phyloP scores from a whole-genome alignment of 2,888 invertebrate genomes.

The Lepidochitona cinerea region DNA sequence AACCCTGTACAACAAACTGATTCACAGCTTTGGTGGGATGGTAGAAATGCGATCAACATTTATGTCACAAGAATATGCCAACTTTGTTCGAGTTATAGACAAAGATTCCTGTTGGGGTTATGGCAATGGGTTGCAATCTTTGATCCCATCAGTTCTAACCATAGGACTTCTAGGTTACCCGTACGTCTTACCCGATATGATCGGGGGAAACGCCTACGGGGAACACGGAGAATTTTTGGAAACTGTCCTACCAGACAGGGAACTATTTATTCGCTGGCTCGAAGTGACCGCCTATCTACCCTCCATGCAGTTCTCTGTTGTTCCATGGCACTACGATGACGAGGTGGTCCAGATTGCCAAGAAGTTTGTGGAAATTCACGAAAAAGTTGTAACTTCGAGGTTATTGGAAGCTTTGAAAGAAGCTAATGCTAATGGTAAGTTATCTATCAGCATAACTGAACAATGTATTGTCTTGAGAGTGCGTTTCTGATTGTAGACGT shows the following conservation, averaged over 20 bases:
- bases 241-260: constrained; percentile 54
- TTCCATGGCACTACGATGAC: constrained; percentile 90
- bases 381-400: constrained; percentile 35
- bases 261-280: constrained; percentile 84
- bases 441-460: too few relatives aligned
- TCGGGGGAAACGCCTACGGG: constrained; percentile 81
- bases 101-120: constrained; percentile 89
- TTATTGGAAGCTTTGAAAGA: constrained; percentile 48
- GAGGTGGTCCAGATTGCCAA: constrained; percentile 59
- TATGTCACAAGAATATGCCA: constrained; percentile 84
- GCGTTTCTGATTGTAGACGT: too few relatives aligned
- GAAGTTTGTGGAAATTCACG: constrained; percentile 41
- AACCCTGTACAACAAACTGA: constrained; percentile 44
- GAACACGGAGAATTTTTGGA: constrained; percentile 7
- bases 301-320: constrained; percentile 89
- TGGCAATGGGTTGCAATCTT: constrained; percentile 81
- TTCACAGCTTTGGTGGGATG: constrained; percentile 74
- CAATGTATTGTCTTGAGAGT: too few relatives aligned
- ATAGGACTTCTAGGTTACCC: constrained; percentile 85
- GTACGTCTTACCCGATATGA: constrained; percentile 92
- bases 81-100: constrained; percentile 86
- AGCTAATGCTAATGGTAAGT: constrained; percentile 41
- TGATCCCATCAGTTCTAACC: constrained; percentile 84
- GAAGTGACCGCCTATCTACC: constrained; percentile 91
- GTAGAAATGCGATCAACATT: constrained; percentile 89